Evolutionary conservation across 2,113 vertebrate species (phyloP).

Genomic region (Pituophis catenifer): DNA sequence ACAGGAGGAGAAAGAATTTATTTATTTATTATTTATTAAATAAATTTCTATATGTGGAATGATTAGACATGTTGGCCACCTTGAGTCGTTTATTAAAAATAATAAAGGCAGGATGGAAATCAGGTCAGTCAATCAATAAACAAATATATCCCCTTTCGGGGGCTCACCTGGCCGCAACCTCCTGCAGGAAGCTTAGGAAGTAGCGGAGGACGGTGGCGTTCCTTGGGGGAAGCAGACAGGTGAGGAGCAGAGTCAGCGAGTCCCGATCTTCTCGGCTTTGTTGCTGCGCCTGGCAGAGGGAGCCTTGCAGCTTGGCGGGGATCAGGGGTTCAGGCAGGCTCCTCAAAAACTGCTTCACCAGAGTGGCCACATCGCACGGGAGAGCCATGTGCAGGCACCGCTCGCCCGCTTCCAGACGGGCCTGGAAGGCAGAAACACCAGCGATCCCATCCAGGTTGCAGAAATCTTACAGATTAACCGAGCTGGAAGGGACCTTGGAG

Average conservation of each 20-base stretch:
- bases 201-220: conserved; percentile 49
- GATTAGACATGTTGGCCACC: neutral
- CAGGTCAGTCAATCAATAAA: no score
- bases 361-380: conserved; percentile 59
- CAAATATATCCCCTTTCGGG: neutral
- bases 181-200: conserved; percentile 60
- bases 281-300: conserved; percentile 61
- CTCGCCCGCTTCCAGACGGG: conserved; percentile 25
- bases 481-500: no score
- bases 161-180: conserved; percentile 56
- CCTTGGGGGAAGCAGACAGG: conserved; percentile 52
- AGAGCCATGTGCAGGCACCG: conserved; percentile 37
- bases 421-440: conserved; percentile 7
- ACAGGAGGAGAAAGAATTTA: neutral
- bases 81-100: no score
- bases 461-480: no score
- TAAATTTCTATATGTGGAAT: no score
- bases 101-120: no score
- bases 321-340: conserved; percentile 61
- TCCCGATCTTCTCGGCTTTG: neutral
- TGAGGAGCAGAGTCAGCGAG: conserved; percentile 54
- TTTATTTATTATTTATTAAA: no score
- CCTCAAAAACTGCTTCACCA: conserved; percentile 68
- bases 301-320: conserved; percentile 50
- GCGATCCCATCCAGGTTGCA: neutral